Base-by-base conservation (phyloP, 2,797 vertebrate species). In the Channa striata region DNA sequence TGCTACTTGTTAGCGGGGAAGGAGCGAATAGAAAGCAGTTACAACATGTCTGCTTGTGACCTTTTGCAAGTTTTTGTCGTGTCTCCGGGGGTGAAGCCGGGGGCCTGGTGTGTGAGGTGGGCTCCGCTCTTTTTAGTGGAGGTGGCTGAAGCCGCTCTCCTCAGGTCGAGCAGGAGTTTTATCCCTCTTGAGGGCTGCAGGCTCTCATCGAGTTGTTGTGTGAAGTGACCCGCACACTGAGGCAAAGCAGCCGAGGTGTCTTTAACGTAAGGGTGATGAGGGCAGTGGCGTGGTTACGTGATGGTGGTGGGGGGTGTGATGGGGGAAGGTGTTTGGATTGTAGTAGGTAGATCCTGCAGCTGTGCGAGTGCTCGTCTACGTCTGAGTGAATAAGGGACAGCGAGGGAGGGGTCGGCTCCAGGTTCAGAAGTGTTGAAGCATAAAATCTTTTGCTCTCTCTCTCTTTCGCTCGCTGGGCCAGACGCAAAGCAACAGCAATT, bases 401-500 rank as follows among this genome's bases (percentile, higher is more conserved):
- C 4, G 37, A 34, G 36, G 23, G 61, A 58, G 66, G 83, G 87
- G 57, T 30, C 40, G 1, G 51, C 48, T 72, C 75, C 86, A 88
- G 91, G 89, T 92, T 92, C 80, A 89, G 91, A 94, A 93, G 93
- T 94, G 93, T 93, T 93, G 93, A 92, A 93, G 93, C 92, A 93
- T 90, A 92, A 94, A 94, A 94, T 93, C 88, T 86, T 72, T 75
- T 59, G 25, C 54, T 72, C 62, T 85, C 70, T 60, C 76, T 72
- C 68, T 82, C 74, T 72, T 67, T 88, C 80, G 81, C 68, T 84
- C 82, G 81, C 86, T 8, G 77, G 85, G 82, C 89, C 91, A 93
- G 91, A 93, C 90, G 88, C 92, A 94, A 89, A 93, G 93, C 91
- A 91, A 92, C 89, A 91, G 93, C 93, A 95, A 95, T 95, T 95